phyloP scores from a whole-genome alignment of 2,113 vertebrate genomes.

The Nannospalax galili region DNA sequence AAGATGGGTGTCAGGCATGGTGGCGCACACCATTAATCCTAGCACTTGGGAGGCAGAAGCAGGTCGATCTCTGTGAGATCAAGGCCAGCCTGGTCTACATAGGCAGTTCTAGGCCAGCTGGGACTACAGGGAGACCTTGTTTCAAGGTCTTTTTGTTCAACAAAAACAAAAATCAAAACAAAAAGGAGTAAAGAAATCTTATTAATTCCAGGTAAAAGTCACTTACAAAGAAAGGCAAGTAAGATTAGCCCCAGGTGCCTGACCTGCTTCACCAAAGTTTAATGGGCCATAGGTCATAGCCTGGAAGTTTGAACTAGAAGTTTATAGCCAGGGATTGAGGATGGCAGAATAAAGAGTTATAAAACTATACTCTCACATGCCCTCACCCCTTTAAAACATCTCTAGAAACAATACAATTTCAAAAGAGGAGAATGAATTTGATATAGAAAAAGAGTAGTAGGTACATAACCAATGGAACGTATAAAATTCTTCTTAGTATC shows the following conservation, averaged over 20 bases:
- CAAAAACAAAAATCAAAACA: too few species aligned
- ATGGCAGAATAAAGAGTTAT: neutral
- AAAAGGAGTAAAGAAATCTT: neutral
- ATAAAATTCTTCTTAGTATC: neutral
- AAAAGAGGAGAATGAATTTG: neutral
- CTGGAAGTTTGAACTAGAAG: neutral
- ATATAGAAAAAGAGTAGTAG: neutral
- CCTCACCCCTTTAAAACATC: neutral
- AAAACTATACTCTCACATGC: too few species aligned
- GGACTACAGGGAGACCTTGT: too few species aligned
- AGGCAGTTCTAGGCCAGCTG: too few species aligned
- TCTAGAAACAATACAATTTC: neutral
- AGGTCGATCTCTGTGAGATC: too few species aligned
- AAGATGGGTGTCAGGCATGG: neutral
- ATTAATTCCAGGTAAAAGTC: neutral
- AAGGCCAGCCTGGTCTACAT: too few species aligned
- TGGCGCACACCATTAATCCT: too few species aligned
- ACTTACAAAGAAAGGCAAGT: constrained; percentile 21
- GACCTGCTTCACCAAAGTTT: neutral
- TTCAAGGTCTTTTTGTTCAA: too few species aligned
- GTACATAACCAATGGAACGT: too few species aligned
- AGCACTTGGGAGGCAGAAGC: too few species aligned
- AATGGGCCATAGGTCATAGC: too few species aligned
- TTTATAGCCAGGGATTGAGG: neutral
- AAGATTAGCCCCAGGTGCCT: neutral